Percentiles rank a stretch among this genome's conserved stretches.
Conservation (phyloP, 2,888 invertebrate species). For the Luperina nickerlii region DNA sequence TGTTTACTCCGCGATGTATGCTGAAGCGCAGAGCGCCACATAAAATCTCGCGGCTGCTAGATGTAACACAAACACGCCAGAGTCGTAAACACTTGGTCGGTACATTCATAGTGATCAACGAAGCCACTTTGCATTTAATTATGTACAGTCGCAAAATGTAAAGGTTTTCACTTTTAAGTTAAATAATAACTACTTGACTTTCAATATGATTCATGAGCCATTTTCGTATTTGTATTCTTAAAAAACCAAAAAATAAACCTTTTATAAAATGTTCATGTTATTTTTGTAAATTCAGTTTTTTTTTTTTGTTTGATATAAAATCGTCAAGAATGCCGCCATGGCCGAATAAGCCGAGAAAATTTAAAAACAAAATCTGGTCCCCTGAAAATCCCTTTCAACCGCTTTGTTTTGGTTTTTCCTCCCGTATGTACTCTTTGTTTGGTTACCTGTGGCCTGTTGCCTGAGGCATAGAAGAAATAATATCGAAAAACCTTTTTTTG, state of each 20-base stretch:
- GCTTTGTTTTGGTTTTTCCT: conserved; percentile 23
- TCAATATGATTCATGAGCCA: background rate
- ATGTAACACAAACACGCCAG: conserved; percentile 36
- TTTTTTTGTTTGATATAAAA: background rate
- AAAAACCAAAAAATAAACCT: background rate
- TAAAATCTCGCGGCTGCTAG: conserved; percentile 15
- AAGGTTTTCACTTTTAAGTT: background rate
- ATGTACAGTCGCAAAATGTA: background rate
- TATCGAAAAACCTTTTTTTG: background rate
- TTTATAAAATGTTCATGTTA: background rate
- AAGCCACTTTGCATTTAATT: conserved; percentile 4
- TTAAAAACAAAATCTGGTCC: background rate
- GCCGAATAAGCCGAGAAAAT: background rate
- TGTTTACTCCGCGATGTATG: conserved; percentile 38
- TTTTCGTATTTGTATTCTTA: background rate
- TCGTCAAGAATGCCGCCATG: background rate
- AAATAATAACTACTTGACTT: background rate
- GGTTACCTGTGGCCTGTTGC: background rate
- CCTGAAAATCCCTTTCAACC: background rate
- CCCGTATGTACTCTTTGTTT: background rate
- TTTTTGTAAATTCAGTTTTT: background rate
- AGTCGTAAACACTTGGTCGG: conserved; percentile 10
- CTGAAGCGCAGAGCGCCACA: conserved; percentile 21
- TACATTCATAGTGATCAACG: background rate
- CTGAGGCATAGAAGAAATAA: background rate